A percentile compares a stretch with the other conserved stretches of the same genome.
Conservation (phyloP, 2,888 invertebrate genomes). For the Philereme vetulata region DNA sequence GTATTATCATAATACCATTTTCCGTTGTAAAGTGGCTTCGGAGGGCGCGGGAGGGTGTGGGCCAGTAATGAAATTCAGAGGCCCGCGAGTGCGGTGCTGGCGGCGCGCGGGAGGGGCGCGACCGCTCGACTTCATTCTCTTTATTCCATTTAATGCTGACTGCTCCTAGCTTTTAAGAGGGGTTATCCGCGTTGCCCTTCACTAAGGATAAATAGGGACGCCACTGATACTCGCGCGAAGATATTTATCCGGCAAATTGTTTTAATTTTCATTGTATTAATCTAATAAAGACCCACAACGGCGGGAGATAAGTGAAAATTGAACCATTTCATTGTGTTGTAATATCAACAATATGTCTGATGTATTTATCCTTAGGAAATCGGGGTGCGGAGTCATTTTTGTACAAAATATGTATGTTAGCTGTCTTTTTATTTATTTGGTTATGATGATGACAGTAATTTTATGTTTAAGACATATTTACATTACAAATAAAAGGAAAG, state of each 20-base stretch:
- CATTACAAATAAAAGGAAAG: no score
- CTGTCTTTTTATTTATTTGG: no score
- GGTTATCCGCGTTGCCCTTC: slow-evolving; percentile 82
- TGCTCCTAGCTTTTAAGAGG: slow-evolving; percentile 84
- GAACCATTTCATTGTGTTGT: slow-evolving; percentile 70
- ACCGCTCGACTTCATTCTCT: slow-evolving; percentile 81
- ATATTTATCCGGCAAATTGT: slow-evolving; percentile 85
- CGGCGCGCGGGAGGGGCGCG: slow-evolving; percentile 54
- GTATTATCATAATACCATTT: slow-evolving; percentile 82
- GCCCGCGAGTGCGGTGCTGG: slow-evolving; percentile 50
- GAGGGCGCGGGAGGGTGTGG: slow-evolving; percentile 58
- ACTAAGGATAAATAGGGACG: slow-evolving; percentile 80
- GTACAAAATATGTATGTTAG: no score
- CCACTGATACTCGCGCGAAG: slow-evolving; percentile 80
- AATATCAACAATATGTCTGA: slow-evolving; percentile 62
- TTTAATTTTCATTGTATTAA: slow-evolving; percentile 84
- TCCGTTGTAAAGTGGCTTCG: slow-evolving; percentile 80
- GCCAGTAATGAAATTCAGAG: slow-evolving; percentile 82
- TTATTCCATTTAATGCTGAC: slow-evolving; percentile 84
- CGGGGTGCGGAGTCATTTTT: slow-evolving; percentile 30
- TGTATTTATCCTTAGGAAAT: slow-evolving; percentile 57
- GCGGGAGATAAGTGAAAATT: slow-evolving; percentile 73
- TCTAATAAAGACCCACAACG: slow-evolving; percentile 80
- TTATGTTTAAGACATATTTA: no score
- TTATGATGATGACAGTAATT: no score